Evolutionary conservation across 2,113 vertebrate genomes (phyloP).

Genomic region (Pycnonotus jocosus): DNA sequence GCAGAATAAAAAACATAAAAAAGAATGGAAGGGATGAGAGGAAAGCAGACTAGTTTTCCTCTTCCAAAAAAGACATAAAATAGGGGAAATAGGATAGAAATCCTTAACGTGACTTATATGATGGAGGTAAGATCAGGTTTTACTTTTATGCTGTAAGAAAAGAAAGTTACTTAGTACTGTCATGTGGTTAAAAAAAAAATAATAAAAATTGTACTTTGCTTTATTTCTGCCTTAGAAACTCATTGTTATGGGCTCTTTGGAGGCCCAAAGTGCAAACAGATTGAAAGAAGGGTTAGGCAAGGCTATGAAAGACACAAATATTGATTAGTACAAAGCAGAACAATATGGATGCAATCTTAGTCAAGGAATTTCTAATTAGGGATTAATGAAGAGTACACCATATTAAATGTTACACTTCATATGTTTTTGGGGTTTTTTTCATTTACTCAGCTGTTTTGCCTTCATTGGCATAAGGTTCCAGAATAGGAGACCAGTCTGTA

Average conservation of each 20-base stretch:
- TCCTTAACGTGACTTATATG: background rate
- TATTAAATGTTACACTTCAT: background rate
- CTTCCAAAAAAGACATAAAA: background rate
- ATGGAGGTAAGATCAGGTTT: background rate
- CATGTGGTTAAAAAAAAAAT: fast-evolving
- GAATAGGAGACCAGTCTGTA: background rate
- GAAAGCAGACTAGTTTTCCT: background rate
- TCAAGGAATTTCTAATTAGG: background rate
- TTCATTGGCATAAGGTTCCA: background rate
- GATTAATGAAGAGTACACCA: background rate
- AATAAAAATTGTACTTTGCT: background rate
- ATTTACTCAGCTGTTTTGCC: background rate
- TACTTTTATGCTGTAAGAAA: background rate
- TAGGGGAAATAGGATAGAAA: background rate
- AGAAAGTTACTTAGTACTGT: background rate
- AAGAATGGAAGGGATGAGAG: background rate
- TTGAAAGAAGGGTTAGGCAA: background rate
- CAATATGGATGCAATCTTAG: background rate
- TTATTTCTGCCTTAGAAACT: background rate
- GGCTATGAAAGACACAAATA: background rate
- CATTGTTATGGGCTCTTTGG: background rate
- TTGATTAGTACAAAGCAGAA: background rate
- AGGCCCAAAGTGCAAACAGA: background rate
- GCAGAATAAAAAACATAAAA: background rate
- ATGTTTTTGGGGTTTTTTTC: background rate